Percentiles rank a stretch among this genome's conserved stretches.
Conservation (phyloP, 2,113 vertebrate genomes). For the Aix galericulata region DNA sequence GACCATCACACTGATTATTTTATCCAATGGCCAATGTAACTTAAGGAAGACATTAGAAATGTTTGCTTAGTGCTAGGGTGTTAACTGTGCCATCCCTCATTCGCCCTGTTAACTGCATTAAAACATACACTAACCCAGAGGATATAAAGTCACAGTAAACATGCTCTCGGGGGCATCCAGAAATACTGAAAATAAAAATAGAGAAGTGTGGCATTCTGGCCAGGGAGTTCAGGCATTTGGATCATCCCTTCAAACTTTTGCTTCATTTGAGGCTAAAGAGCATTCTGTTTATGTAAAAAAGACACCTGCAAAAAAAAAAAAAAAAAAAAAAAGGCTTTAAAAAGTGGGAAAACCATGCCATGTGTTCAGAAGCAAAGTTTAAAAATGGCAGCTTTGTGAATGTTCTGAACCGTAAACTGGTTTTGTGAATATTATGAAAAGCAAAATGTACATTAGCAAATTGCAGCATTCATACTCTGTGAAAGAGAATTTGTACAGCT, state of each 20-base stretch:
- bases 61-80: background rate
- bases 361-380: constrained; percentile 45
- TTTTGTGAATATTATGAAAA: constrained; percentile 71
- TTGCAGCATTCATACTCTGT: constrained; percentile 66
- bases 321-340: background rate
- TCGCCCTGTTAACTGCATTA: background rate
- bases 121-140: background rate
- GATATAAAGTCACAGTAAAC: background rate
- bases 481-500: constrained; percentile 70
- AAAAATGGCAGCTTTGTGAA: constrained; percentile 60
- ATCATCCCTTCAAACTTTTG: background rate
- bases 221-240: background rate
- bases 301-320: background rate
- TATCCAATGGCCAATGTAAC: background rate
- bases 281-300: constrained; percentile 29
- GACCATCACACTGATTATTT: background rate
- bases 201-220: background rate
- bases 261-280: background rate
- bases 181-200: background rate
- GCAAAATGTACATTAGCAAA: constrained; percentile 68
- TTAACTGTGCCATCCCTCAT: background rate
- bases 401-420: constrained; percentile 52
- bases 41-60: background rate
- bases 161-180: background rate
- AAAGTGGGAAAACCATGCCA: constrained; percentile 19